Evolutionary conservation across 1,140 invertebrate genomes (phyloP).

Genomic region (Fopius arisanus): DNA sequence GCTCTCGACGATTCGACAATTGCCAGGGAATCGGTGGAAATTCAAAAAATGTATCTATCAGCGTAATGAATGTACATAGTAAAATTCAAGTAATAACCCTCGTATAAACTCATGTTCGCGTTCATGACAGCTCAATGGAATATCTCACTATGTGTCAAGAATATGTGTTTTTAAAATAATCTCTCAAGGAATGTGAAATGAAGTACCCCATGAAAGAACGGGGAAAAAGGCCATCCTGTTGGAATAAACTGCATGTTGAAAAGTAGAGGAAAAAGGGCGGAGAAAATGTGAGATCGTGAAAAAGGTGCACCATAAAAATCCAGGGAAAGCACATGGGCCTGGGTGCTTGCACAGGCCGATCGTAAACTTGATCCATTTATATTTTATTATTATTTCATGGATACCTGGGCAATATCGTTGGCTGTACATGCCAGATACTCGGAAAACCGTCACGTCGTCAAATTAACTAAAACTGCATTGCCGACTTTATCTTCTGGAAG

Average conservation of each 20-base stretch:
- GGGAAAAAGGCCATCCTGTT: background rate
- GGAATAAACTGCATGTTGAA: constrained; percentile 47
- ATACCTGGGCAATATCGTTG: constrained; percentile 53
- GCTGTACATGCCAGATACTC: constrained; percentile 39
- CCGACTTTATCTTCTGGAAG: constrained; percentile 49
- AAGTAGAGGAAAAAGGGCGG: background rate
- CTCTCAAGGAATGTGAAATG: constrained; percentile 16
- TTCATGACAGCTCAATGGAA: background rate
- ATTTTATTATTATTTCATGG: constrained; percentile 65
- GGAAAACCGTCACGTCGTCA: constrained; percentile 49
- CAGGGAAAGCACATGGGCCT: background rate
- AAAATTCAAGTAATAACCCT: background rate
- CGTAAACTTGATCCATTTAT: constrained; percentile 66
- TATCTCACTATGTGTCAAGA: background rate
- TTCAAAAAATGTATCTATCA: too few relatives aligned
- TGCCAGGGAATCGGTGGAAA: too few relatives aligned
- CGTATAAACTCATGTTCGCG: background rate
- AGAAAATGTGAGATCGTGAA: constrained; percentile 14
- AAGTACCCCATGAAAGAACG: constrained; percentile 10
- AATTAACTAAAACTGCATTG: constrained; percentile 60
- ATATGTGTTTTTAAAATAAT: constrained; percentile 19
- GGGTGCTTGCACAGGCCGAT: constrained; percentile 12
- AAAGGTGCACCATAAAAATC: constrained; percentile 3
- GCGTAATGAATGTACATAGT: too few relatives aligned
- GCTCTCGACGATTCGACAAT: too few relatives aligned